Percentiles rank a stretch among this genome's conserved stretches.
Conservation (phyloP, 2,888 invertebrate genomes). For the Zele albiditarsus region DNA sequence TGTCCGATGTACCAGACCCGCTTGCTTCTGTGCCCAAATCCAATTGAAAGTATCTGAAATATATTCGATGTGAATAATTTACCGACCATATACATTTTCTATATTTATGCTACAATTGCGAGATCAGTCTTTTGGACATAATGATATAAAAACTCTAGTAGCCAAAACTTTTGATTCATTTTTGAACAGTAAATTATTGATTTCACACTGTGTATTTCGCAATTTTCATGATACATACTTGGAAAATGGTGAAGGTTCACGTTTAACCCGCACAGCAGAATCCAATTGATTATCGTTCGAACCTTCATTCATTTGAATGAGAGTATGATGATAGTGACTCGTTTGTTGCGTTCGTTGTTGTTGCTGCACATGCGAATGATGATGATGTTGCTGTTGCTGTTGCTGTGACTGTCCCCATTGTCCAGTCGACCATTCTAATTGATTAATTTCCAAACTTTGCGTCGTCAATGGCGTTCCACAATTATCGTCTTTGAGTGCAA, state of each 20-base stretch:
- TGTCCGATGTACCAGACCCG: conserved; percentile 64
- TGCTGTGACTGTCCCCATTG: conserved; percentile 60
- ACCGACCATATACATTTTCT: no score
- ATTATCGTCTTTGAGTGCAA: conserved; percentile 45
- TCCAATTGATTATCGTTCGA: conserved; percentile 56
- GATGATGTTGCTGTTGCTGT: conserved; percentile 53
- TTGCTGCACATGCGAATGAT: conserved; percentile 36
- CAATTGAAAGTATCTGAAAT: conserved; percentile 65
- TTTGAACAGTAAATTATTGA: background rate
- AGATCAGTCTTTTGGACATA: no score
- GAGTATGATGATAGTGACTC: conserved; percentile 53
- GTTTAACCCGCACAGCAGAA: conserved; percentile 53
- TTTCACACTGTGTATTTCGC: no score
- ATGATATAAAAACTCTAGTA: no score
- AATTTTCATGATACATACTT: conserved; percentile 56
- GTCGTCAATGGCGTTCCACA: conserved; percentile 51
- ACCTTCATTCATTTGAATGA: conserved; percentile 58
- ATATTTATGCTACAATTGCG: no score
- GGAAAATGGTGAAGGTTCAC: conserved; percentile 58
- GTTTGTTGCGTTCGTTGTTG: conserved; percentile 54
- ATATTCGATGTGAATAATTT: conserved; percentile 15
- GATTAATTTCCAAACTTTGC: conserved; percentile 60
- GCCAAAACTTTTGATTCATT: background rate
- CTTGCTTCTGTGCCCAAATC: conserved; percentile 64
- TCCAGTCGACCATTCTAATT: conserved; percentile 66